phyloP scores from a whole-genome alignment of 1,140 invertebrate genomes.

The Drosophila nebulosa region DNA sequence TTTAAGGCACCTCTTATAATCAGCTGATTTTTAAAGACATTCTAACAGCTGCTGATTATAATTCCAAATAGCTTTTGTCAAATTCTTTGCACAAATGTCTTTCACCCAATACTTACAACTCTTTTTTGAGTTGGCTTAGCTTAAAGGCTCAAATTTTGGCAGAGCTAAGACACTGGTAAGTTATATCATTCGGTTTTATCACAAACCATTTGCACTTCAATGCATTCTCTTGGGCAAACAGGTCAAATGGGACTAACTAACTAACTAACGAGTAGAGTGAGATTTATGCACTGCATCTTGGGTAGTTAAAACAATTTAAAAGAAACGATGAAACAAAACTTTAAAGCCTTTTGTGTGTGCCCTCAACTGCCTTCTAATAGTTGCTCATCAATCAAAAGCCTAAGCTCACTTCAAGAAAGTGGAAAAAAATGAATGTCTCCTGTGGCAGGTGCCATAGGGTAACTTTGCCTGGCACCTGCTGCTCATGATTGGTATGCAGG shows the following conservation, averaged over 20 bases:
- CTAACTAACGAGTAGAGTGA: not conserved
- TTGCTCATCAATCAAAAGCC: constrained; percentile 29
- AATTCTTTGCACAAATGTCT: no score
- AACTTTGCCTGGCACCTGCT: constrained; percentile 9
- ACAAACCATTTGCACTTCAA: constrained; percentile 10
- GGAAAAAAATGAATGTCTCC: constrained; percentile 27
- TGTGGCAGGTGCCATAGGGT: constrained; percentile 9
- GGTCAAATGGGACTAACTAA: constrained; percentile 1
- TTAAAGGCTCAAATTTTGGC: no score
- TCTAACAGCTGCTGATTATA: no score
- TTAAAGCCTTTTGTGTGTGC: not conserved
- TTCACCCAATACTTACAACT: no score
- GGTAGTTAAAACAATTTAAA: not conserved
- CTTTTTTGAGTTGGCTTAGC: no score
- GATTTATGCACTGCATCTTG: not conserved
- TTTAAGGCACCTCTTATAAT: no score
- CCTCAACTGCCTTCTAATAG: not conserved
- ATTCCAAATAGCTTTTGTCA: no score
- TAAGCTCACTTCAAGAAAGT: constrained; percentile 1
- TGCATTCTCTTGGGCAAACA: constrained; percentile 7
- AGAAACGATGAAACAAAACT: not conserved
- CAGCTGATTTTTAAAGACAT: no score
- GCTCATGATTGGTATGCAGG: constrained; percentile 39
- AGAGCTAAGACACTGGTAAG: no score
- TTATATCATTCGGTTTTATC: not conserved